phyloP scores from a whole-genome alignment of 1,140 invertebrate species.

The Zophobas atratus region DNA sequence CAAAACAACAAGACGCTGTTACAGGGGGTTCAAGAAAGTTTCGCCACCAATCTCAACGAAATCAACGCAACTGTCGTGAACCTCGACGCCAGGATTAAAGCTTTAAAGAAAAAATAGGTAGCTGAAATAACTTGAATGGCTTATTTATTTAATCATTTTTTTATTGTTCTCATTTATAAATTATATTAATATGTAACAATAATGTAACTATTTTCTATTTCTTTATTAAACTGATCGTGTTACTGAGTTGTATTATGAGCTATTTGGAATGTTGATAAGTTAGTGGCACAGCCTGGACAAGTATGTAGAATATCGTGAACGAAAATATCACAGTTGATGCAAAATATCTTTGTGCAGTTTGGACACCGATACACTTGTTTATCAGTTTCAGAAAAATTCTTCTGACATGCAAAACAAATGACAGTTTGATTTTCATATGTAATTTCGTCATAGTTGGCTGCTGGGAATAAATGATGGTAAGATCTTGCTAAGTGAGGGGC shows the following conservation, averaged over 20 bases:
- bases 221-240: slow-evolving; percentile 33
- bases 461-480: slow-evolving; percentile 97
- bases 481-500: slow-evolving; percentile 97
- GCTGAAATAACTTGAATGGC: not conserved
- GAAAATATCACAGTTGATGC: slow-evolving; percentile 96
- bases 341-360: slow-evolving; percentile 86
- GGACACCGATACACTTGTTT: slow-evolving; percentile 87
- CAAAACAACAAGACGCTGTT: slow-evolving; percentile 85
- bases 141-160: not conserved
- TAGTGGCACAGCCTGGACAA: slow-evolving; percentile 92
- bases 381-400: slow-evolving; percentile 76
- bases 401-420: slow-evolving; percentile 82
- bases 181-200: not conserved
- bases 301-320: slow-evolving; percentile 94
- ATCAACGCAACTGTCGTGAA: slow-evolving; percentile 83
- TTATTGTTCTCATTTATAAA: slow-evolving; percentile 15
- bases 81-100: slow-evolving; percentile 80
- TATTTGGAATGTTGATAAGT: slow-evolving; percentile 71
- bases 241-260: slow-evolving; percentile 50
- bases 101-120: slow-evolving; percentile 69
- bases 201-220: slow-evolving; percentile 39
- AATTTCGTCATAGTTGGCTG: slow-evolving; percentile 87
- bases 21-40: slow-evolving; percentile 85
- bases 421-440: slow-evolving; percentile 70
- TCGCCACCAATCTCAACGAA: slow-evolving; percentile 81